Evolutionary conservation across 2,888 invertebrate species (phyloP).

Genomic region (Liodrosophila aerea): DNA sequence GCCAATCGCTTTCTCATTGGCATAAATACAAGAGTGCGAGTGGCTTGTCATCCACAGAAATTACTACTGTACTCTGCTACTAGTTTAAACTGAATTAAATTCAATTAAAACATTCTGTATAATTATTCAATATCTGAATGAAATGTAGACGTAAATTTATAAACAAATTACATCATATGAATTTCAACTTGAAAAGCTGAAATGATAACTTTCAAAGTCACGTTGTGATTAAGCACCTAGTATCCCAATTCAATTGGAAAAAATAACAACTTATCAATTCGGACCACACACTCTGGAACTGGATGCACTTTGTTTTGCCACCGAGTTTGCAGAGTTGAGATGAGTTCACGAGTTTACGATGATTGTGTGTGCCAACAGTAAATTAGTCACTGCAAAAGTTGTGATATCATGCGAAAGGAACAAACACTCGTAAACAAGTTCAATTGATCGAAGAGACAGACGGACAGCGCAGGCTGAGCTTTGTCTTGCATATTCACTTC

Average conservation of each 20-base stretch:
- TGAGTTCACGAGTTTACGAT: constrained; percentile 33
- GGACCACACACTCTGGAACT: constrained; percentile 29
- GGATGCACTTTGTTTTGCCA: constrained; percentile 30
- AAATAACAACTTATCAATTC: constrained; percentile 30
- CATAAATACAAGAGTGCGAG: not conserved
- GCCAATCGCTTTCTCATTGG: constrained; percentile 29
- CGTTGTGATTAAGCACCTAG: constrained; percentile 20
- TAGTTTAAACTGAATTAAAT: constrained; percentile 38
- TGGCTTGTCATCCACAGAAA: not conserved
- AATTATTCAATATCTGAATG: constrained; percentile 28
- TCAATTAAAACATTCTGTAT: constrained; percentile 52
- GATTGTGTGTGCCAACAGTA: constrained; percentile 37
- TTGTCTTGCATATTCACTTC: constrained; percentile 20
- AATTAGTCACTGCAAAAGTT: constrained; percentile 42
- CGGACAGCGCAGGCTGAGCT: not conserved
- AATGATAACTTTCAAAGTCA: constrained; percentile 26
- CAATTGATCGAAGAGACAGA: constrained; percentile 49
- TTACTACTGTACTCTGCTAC: no score
- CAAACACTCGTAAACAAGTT: constrained; percentile 42
- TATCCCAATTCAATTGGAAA: constrained; percentile 3
- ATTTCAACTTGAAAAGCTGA: not conserved
- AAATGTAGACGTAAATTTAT: constrained; percentile 40
- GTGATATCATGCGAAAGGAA: constrained; percentile 42
- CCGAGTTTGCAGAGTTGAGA: constrained; percentile 26
- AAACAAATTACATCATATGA: constrained; percentile 51